Conservation (phyloP, 2,113 vertebrate species). For the Entosphenus tridentatus region DNA sequence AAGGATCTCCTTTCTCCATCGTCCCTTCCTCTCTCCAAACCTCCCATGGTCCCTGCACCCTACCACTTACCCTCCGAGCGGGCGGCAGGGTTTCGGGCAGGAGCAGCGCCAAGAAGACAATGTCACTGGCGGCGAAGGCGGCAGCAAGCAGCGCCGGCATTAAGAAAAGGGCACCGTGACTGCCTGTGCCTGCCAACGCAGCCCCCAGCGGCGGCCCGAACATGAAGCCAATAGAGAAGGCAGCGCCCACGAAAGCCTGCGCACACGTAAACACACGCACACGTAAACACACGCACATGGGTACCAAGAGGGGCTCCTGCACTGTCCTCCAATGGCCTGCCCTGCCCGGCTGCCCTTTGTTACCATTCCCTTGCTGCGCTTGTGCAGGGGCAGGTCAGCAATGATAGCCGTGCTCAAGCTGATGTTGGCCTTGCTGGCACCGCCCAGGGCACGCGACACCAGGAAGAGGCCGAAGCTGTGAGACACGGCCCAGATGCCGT, state of each 20-base stretch:
- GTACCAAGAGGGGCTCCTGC: no score
- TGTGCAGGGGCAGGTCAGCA: slow-evolving; percentile 49
- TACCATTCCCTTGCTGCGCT: slow-evolving; percentile 73
- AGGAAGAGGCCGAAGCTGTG: slow-evolving; percentile 60
- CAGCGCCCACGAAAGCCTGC: slow-evolving; percentile 73
- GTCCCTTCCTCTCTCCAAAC: no score
- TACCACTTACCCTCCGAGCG: slow-evolving; percentile 33
- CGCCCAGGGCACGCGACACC: slow-evolving; percentile 57
- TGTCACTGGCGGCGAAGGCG: slow-evolving; percentile 32
- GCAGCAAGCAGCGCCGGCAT: slow-evolving; percentile 43
- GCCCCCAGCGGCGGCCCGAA: slow-evolving; percentile 73
- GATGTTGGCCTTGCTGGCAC: slow-evolving; percentile 77
- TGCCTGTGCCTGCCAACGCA: slow-evolving; percentile 18
- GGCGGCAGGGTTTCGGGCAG: slow-evolving; percentile 60
- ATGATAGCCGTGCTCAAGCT: slow-evolving; percentile 67
- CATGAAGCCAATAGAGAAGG: slow-evolving; percentile 84
- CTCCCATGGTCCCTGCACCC: no score
- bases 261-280: background rate
- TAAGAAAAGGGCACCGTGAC: slow-evolving; percentile 28
- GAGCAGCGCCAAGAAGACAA: slow-evolving; percentile 50
- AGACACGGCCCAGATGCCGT: slow-evolving; percentile 60
- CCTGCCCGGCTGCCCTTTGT: no score
- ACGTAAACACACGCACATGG: no score
- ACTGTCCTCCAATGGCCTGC: no score
- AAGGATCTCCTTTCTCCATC: no score